Percentiles rank a stretch among this genome's conserved stretches.
Conservation (phyloP, 2,888 invertebrate species). For the Drosophila borborema region DNA sequence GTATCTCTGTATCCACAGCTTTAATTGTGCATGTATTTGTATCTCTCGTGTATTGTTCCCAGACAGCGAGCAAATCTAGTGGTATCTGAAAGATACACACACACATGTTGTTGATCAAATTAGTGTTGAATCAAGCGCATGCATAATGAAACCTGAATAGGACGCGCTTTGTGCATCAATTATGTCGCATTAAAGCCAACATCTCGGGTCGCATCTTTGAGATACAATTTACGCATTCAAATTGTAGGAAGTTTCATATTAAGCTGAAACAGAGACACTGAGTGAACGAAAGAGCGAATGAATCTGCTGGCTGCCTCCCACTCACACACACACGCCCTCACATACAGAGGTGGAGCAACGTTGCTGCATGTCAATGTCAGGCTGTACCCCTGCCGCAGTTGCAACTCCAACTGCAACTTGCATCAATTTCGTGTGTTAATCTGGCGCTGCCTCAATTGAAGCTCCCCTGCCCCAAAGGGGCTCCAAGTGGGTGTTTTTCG, state of each 20-base stretch:
- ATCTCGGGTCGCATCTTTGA: constrained; percentile 56
- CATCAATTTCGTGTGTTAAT: constrained; percentile 62
- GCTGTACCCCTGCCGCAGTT: constrained; percentile 31
- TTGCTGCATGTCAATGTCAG: constrained; percentile 69
- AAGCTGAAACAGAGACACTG: constrained; percentile 41
- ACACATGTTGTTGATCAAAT: constrained; percentile 65
- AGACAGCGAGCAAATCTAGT: constrained; percentile 5
- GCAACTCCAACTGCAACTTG: constrained; percentile 57
- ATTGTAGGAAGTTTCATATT: constrained; percentile 75
- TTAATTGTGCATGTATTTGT: constrained; percentile 7
- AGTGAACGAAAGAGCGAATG: neutral
- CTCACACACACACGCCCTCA: neutral
- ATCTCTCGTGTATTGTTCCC: constrained; percentile 16
- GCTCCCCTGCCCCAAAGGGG: constrained; percentile 30
- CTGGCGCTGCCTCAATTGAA: constrained; percentile 65
- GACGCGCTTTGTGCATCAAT: constrained; percentile 71
- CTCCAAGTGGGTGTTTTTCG: constrained; percentile 64
- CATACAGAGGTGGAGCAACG: constrained; percentile 4
- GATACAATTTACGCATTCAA: constrained; percentile 66
- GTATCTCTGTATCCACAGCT: neutral
- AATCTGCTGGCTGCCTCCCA: constrained; percentile 46
- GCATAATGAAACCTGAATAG: constrained; percentile 64
- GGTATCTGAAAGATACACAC: constrained; percentile 25
- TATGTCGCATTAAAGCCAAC: constrained; percentile 70
- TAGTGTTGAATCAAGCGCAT: constrained; percentile 41